Evolutionary conservation across 2,113 vertebrate genomes (phyloP).

Genomic region (Bungarus multicinctus): DNA sequence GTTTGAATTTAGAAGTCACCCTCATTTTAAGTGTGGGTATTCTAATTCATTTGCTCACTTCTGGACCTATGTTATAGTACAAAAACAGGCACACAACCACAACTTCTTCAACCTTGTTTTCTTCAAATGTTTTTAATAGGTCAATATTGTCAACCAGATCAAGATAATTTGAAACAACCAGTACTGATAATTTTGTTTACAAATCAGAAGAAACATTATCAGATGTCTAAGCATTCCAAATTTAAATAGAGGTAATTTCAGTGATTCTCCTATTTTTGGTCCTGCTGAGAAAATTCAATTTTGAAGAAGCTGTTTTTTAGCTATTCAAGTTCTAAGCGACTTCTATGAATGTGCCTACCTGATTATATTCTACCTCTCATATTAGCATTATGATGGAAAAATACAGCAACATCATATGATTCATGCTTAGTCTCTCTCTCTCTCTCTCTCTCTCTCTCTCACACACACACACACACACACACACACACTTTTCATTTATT

Average conservation of each 20-base stretch:
- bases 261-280: not conserved
- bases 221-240: not conserved
- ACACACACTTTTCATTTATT: not conserved
- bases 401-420: not conserved
- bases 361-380: not conserved
- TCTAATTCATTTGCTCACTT: not conserved
- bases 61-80: not conserved
- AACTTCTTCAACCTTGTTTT: not conserved
- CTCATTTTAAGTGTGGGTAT: not conserved
- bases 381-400: not conserved
- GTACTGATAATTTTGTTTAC: not conserved
- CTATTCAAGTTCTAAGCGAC: accelerated
- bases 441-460: too few species aligned
- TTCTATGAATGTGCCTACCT: not conserved
- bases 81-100: not conserved
- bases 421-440: not conserved
- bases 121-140: not conserved
- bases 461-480: too few species aligned
- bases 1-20: not conserved
- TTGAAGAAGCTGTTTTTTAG: not conserved
- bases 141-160: not conserved
- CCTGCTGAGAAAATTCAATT: not conserved
- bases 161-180: not conserved
- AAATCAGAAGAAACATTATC: not conserved
- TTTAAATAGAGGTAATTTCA: not conserved